These are phyloP conservation scores for Papilio demoleus DNA, from an alignment of 2,888 invertebrate species.

Conservation along the genomic window DNA sequence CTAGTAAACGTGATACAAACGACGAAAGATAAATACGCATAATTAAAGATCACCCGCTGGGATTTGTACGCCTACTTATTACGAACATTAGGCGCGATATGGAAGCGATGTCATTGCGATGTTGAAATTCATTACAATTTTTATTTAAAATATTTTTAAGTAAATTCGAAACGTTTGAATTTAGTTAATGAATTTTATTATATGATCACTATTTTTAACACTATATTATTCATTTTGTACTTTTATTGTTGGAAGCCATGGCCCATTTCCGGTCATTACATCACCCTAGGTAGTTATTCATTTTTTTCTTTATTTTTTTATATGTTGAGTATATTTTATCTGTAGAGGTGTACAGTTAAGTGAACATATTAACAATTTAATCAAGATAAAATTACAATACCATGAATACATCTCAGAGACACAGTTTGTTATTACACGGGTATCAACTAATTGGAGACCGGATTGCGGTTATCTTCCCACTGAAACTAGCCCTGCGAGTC, in stretches of 20 bases:
- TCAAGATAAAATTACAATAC: neutral
- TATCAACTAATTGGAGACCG: conserved; percentile 35
- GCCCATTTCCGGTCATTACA: too few relatives aligned
- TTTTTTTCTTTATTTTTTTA: too few relatives aligned
- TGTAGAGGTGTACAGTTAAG: too few relatives aligned
- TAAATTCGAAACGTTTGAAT: too few relatives aligned
- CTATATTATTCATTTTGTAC: too few relatives aligned
- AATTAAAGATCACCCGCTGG: conserved; percentile 58
- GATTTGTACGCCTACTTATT: conserved; percentile 46
- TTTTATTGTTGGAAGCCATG: too few relatives aligned
- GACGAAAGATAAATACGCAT: conserved; percentile 62
- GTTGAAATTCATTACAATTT: neutral
- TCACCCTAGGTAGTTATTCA: too few relatives aligned
- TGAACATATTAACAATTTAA: neutral
- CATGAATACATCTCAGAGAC: neutral
- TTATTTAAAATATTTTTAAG: too few relatives aligned
- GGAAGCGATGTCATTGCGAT: neutral
- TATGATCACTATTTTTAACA: too few relatives aligned
- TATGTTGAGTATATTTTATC: too few relatives aligned
- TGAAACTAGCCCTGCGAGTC: neutral
- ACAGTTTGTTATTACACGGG: conserved; percentile 31
- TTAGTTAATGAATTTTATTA: too few relatives aligned
- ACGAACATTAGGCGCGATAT: conserved; percentile 23
- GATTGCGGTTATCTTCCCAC: conserved; percentile 3
- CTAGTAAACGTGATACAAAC: conserved; percentile 51